Evolutionary conservation across 2,888 invertebrate genomes (phyloP).

Genomic region (Euzophera pinguis): DNA sequence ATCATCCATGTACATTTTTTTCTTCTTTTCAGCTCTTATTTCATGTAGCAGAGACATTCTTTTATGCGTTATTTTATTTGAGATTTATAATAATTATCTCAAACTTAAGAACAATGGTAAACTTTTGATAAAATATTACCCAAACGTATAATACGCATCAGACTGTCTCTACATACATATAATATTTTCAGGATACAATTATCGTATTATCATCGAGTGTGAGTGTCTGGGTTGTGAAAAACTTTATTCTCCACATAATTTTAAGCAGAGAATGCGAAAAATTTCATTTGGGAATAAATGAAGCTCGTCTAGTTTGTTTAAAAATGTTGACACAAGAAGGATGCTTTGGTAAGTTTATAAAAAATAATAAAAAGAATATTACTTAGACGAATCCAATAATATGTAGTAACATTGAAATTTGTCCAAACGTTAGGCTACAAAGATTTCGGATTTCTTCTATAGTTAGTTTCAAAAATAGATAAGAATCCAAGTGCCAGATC

Average conservation of each 20-base stretch:
- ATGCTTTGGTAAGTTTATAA: neutral
- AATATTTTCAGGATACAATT: neutral
- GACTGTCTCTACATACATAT: too few species aligned
- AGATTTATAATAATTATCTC: neutral
- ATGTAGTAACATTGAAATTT: too few species aligned
- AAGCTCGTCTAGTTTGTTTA: neutral
- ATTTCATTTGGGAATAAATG: neutral
- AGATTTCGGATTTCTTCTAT: too few species aligned
- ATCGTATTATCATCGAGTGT: neutral
- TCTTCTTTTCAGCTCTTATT: neutral
- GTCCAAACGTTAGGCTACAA: too few species aligned
- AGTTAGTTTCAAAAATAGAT: too few species aligned
- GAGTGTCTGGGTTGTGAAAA: neutral
- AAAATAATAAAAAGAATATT: too few species aligned
- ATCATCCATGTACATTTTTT: too few species aligned
- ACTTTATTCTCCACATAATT: neutral
- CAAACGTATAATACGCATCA: too few species aligned
- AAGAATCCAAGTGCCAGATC: too few species aligned
- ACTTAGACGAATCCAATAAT: too few species aligned
- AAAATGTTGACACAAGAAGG: neutral
- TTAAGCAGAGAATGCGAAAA: neutral
- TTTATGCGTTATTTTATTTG: neutral
- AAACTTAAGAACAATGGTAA: too few species aligned
- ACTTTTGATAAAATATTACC: too few species aligned
- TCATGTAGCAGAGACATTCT: neutral